phyloP scores from a whole-genome alignment of 2,797 vertebrate genomes.

The Distichodus sexfasciatus region DNA sequence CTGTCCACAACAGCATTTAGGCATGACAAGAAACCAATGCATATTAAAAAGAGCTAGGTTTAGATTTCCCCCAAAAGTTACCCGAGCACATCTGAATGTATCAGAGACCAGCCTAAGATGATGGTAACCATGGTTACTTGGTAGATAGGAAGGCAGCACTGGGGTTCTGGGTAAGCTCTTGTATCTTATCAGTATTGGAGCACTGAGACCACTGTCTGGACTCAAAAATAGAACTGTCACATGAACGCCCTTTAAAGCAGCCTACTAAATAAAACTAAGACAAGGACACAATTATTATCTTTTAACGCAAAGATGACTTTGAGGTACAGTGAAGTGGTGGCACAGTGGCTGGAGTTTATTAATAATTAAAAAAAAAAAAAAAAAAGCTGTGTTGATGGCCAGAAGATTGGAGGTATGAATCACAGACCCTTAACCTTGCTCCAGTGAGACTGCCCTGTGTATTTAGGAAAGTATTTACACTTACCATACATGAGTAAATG shows the following conservation, averaged over 20 bases:
- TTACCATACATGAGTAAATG: too few species aligned
- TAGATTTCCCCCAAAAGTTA: not conserved
- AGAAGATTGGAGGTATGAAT: too few species aligned
- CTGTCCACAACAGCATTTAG: not conserved
- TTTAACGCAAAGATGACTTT: not conserved
- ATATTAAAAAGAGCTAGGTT: not conserved
- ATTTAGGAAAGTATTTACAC: too few species aligned
- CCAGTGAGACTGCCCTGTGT: too few species aligned
- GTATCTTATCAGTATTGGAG: conserved; percentile 38
- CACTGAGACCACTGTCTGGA: conserved; percentile 47
- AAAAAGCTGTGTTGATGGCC: too few species aligned
- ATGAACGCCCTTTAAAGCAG: conserved; percentile 3
- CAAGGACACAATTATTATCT: not conserved
- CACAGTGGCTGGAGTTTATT: too few species aligned
- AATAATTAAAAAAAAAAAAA: too few species aligned
- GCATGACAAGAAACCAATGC: not conserved
- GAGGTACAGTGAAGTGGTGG: too few species aligned
- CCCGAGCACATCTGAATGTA: not conserved
- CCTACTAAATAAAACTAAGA: not conserved
- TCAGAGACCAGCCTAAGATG: not conserved
- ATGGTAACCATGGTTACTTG: not conserved
- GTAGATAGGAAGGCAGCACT: conserved; percentile 42
- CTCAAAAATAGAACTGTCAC: conserved; percentile 27
- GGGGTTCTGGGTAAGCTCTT: not conserved
- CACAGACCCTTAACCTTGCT: too few species aligned